Percentiles rank a stretch among this genome's conserved stretches.
These are phyloP conservation scores for Caradrina clavipalpis DNA, from an alignment of 2,888 invertebrate species.

Conservation along the genomic window DNA sequence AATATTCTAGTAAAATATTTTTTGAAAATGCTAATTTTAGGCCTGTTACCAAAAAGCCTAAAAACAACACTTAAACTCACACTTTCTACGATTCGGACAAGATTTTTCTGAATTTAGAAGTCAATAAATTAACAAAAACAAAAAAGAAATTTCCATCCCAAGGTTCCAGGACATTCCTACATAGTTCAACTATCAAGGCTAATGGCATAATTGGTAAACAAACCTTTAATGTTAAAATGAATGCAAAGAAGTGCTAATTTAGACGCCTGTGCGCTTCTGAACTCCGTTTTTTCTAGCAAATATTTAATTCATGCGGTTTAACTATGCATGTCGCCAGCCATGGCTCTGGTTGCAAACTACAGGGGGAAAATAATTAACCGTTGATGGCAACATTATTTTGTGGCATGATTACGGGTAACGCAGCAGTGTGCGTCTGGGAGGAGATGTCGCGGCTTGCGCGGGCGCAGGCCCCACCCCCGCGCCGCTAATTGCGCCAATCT, in stretches of 20 bases:
- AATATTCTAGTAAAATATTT: background rate
- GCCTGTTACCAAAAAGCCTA: background rate
- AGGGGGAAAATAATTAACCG: conserved; percentile 81
- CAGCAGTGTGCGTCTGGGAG: conserved; percentile 77
- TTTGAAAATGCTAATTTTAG: background rate
- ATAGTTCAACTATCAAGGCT: conserved; percentile 34
- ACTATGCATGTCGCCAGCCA: conserved; percentile 71
- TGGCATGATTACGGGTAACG: conserved; percentile 64
- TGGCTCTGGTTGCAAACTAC: conserved; percentile 65
- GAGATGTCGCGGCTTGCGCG: conserved; percentile 87
- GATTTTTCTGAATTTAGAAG: background rate
- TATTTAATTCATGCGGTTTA: conserved; percentile 71
- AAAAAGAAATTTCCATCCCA: background rate
- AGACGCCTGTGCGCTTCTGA: conserved; percentile 51
- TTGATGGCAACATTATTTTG: conserved; percentile 81
- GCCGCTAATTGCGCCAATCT: conserved; percentile 90
- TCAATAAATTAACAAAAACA: conserved; percentile 9
- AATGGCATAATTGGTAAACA: conserved; percentile 49
- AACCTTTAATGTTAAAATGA: conserved; percentile 53
- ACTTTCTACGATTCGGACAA: conserved; percentile 8
- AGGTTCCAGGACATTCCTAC: conserved; percentile 8
- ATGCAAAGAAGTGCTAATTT: conserved; percentile 62
- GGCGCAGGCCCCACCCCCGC: conserved; percentile 86
- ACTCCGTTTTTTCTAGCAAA: conserved; percentile 66
- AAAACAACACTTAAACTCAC: background rate